phyloP scores from a whole-genome alignment of 2,888 invertebrate species.

The Lycia hirtaria region DNA sequence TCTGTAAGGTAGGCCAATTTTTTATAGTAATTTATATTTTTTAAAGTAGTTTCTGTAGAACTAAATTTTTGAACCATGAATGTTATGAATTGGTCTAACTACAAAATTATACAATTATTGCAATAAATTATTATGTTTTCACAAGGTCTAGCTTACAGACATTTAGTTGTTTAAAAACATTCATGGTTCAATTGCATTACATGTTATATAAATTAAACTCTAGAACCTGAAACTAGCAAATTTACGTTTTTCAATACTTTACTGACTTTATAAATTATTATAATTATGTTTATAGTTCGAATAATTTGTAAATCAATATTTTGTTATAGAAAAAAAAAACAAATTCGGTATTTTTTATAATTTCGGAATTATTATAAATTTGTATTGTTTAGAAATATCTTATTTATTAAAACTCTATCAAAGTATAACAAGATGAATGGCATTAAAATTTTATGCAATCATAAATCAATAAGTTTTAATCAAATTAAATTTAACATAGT shows the following conservation, averaged over 20 bases:
- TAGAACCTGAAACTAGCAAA: too few species aligned
- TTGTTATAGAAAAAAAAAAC: too few species aligned
- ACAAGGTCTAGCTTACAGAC: slow-evolving; percentile 77
- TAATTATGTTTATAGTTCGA: too few species aligned
- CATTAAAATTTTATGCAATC: too few species aligned
- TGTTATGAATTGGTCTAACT: slow-evolving; percentile 49
- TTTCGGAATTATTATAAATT: too few species aligned
- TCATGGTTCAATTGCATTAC: slow-evolving; percentile 78
- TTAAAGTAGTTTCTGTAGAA: slow-evolving; percentile 44
- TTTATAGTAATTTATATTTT: slow-evolving; percentile 48
- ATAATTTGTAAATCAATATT: too few species aligned
- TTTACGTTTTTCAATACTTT: too few species aligned
- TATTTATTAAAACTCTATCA: not conserved
- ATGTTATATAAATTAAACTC: too few species aligned
- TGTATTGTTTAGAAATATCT: too few species aligned
- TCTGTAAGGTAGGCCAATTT: slow-evolving; percentile 84
- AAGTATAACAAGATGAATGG: not conserved
- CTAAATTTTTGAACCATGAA: slow-evolving; percentile 73
- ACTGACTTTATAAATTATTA: too few species aligned
- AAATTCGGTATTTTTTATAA: too few species aligned
- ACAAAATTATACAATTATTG: not conserved
- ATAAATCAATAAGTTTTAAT: too few species aligned
- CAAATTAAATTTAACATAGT: not conserved
- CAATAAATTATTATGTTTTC: not conserved
- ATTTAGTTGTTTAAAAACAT: slow-evolving; percentile 63